These are phyloP conservation scores for Drosophila ambigua DNA, from an alignment of 1,140 invertebrate genomes.

Conservation along the genomic window DNA sequence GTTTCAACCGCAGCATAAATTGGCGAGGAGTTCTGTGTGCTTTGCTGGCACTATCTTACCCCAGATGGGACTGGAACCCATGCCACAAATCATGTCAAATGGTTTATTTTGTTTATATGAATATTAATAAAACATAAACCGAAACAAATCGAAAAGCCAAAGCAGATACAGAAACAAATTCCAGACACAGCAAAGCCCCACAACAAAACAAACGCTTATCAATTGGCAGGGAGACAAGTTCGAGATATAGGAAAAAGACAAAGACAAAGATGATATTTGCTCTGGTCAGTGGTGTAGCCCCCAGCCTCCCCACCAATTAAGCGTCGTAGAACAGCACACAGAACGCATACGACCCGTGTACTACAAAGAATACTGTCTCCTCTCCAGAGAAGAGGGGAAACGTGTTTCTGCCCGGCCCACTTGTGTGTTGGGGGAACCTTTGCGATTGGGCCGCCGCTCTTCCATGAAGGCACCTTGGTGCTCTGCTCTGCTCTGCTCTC, in stretches of 20 bases:
- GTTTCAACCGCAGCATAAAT: conserved; percentile 3
- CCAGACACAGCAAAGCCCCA: conserved; percentile 6
- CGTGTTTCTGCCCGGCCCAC: too few relatives aligned
- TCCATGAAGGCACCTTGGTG: too few relatives aligned
- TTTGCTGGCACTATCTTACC: conserved; percentile 25
- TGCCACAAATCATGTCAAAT: conserved; percentile 35
- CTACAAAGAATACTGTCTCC: conserved; percentile 1
- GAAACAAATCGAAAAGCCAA: neutral
- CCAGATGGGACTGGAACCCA: conserved; percentile 6
- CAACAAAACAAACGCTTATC: conserved; percentile 45
- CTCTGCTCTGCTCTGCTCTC: neutral
- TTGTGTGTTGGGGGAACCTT: too few relatives aligned
- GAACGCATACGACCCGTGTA: conserved; percentile 11
- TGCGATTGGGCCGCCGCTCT: too few relatives aligned
- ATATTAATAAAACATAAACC: conserved; percentile 36
- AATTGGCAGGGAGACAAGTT: conserved; percentile 37
- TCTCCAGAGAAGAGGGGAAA: too few relatives aligned
- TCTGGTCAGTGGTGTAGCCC: neutral
- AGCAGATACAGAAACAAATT: conserved; percentile 28
- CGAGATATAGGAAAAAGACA: neutral
- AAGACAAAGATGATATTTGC: conserved; percentile 8
- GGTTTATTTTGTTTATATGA: conserved; percentile 44
- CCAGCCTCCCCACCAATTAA: conserved; percentile 11
- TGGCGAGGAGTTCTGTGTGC: neutral
- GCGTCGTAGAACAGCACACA: neutral